Conservation (phyloP, 2,888 invertebrate genomes). For the Plagiodera versicolora region DNA sequence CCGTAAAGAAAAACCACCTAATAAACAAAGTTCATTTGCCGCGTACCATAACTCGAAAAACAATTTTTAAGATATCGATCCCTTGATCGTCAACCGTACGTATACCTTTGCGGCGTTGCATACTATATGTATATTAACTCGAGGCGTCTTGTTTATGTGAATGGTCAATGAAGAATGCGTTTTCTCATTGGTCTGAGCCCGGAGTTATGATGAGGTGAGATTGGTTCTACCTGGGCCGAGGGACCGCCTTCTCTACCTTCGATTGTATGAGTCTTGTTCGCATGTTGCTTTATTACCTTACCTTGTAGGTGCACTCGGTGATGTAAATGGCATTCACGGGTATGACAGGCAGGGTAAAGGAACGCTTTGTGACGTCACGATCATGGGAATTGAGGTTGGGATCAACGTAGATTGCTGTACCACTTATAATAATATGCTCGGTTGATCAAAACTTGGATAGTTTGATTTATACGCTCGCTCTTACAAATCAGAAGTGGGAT, state of each 20-base stretch:
- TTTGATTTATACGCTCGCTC: no score
- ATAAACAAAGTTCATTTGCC: not conserved
- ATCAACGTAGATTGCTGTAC: no score
- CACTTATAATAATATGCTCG: no score
- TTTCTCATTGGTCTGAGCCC: constrained; percentile 52
- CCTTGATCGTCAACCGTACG: not conserved
- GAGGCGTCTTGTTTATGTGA: constrained; percentile 54
- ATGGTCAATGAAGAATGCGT: constrained; percentile 54
- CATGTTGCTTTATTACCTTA: constrained; percentile 54
- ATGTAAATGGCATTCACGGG: not conserved
- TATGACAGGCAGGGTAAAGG: not conserved
- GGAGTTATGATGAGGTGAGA: constrained; percentile 57
- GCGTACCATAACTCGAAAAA: not conserved
- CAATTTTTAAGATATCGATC: constrained; percentile 1
- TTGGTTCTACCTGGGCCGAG: constrained; percentile 52
- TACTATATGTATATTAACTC: constrained; percentile 48
- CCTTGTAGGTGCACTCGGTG: constrained; percentile 37
- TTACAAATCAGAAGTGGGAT: no score
- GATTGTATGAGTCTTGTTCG: constrained; percentile 49
- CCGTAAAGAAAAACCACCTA: not conserved
- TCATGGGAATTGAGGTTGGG: no score
- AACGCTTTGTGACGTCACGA: not conserved
- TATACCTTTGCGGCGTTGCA: constrained; percentile 29
- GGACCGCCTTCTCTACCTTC: constrained; percentile 53
- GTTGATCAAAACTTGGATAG: no score